These are phyloP conservation scores for Pristis pectinata DNA, from an alignment of 2,797 vertebrate genomes.

Conservation along the genomic window DNA sequence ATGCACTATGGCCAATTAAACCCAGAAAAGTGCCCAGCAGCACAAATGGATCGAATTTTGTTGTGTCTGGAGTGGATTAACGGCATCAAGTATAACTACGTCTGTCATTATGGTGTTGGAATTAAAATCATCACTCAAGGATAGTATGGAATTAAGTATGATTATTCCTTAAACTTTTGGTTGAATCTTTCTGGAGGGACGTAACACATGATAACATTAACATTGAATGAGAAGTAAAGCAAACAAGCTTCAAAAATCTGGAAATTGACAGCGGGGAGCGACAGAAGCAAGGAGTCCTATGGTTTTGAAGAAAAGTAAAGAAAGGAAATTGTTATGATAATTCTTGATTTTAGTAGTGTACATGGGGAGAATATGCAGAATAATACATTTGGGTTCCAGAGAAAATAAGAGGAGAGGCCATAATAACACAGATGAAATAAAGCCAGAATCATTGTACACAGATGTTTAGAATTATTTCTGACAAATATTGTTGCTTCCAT, in stretches of 20 bases:
- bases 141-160: background rate
- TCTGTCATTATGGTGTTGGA: background rate
- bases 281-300: background rate
- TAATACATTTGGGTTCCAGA: background rate
- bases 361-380: background rate
- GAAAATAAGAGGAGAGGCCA: background rate
- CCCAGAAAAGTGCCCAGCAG: background rate
- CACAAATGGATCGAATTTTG: background rate
- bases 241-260: too few species aligned
- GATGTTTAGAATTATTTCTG: background rate
- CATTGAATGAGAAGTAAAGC: too few species aligned
- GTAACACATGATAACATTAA: too few species aligned
- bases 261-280: background rate
- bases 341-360: background rate
- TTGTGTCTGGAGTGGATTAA: background rate
- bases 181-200: too few species aligned
- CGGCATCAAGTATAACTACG: background rate
- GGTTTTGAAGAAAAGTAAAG: background rate
- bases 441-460: background rate
- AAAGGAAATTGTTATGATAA: background rate
- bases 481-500: background rate
- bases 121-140: background rate
- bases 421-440: background rate
- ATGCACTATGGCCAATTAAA: background rate
- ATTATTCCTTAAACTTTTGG: background rate